phyloP scores from a whole-genome alignment of 2,797 vertebrate species.

The Chaetodon trifasciatus region DNA sequence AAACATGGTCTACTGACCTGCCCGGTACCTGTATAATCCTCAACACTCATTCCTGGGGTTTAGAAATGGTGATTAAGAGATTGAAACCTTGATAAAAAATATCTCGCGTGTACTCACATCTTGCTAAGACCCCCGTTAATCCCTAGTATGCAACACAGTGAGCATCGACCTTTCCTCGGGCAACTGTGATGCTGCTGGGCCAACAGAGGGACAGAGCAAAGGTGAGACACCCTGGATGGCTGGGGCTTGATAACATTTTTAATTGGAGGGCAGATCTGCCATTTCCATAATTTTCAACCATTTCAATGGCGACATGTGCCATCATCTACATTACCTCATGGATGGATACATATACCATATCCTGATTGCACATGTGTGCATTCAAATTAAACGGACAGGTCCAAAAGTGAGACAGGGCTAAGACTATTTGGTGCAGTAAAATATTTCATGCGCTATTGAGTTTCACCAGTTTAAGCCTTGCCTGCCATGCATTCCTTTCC shows the following conservation, averaged over 20 bases:
- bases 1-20: not conserved
- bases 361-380: constrained; percentile 17
- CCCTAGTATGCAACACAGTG: constrained; percentile 7
- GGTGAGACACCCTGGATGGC: constrained; percentile 33
- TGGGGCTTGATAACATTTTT: constrained; percentile 24
- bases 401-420: constrained; percentile 40
- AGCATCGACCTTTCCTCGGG: not conserved
- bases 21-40: not conserved
- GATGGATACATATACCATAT: constrained; percentile 15
- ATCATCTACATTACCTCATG: constrained; percentile 20
- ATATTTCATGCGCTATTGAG: constrained; percentile 58
- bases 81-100: constrained; percentile 13
- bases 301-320: constrained; percentile 16
- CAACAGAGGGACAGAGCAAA: not conserved
- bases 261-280: constrained; percentile 10
- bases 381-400: constrained; percentile 47
- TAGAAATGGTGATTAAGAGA: constrained; percentile 9
- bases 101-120: constrained; percentile 12
- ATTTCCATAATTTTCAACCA: constrained; percentile 5
- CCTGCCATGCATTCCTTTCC: constrained; percentile 64
- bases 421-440: constrained; percentile 42
- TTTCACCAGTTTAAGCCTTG: constrained; percentile 63
- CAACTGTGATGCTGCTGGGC: constrained; percentile 11
- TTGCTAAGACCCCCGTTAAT: constrained; percentile 27
- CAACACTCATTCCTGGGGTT: constrained; percentile 17